phyloP scores from a whole-genome alignment of 2,113 vertebrate species.

The Amblyopsis rosae region DNA sequence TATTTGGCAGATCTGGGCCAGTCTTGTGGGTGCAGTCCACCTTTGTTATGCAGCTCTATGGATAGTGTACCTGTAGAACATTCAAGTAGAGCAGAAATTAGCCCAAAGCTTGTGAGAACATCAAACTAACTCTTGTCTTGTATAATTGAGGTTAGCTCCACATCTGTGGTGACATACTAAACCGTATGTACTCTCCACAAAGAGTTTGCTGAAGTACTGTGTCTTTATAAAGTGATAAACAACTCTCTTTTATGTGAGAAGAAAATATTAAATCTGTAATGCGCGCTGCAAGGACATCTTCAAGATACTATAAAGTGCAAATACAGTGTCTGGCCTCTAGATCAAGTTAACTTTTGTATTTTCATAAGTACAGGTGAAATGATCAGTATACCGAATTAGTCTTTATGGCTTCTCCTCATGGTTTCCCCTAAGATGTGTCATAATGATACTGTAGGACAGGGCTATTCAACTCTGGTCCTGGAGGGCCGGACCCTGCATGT shows the following conservation, averaged over 20 bases:
- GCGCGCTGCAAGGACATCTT: conserved; percentile 27
- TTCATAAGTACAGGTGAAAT: conserved; percentile 1
- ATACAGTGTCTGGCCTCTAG: neutral
- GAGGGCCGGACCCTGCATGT: no score
- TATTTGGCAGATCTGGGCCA: conserved; percentile 69
- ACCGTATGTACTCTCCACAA: neutral
- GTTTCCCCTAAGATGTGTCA: conserved; percentile 21
- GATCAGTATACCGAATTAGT: conserved; percentile 22
- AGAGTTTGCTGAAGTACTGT: neutral
- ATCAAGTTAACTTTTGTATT: conserved; percentile 1
- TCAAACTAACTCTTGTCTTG: conserved; percentile 25
- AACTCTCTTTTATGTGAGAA: neutral
- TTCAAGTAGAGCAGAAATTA: conserved; percentile 61
- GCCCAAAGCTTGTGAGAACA: conserved; percentile 25
- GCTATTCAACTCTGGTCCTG: no score
- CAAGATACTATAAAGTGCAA: neutral
- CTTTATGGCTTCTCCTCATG: conserved; percentile 3
- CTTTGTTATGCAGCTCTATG: conserved; percentile 52
- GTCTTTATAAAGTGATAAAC: conserved; percentile 12
- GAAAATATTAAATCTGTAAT: conserved; percentile 11
- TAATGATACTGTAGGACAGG: conserved; percentile 1
- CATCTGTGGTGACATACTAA: neutral
- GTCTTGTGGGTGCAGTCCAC: conserved; percentile 43
- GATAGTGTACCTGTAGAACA: conserved; percentile 43
- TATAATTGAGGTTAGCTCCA: conserved; percentile 42